A percentile compares a stretch with the other conserved stretches of the same genome.
These are phyloP conservation scores for Melangyna quadrimaculata DNA, from an alignment of 2,888 invertebrate genomes.

Conservation along the genomic window DNA sequence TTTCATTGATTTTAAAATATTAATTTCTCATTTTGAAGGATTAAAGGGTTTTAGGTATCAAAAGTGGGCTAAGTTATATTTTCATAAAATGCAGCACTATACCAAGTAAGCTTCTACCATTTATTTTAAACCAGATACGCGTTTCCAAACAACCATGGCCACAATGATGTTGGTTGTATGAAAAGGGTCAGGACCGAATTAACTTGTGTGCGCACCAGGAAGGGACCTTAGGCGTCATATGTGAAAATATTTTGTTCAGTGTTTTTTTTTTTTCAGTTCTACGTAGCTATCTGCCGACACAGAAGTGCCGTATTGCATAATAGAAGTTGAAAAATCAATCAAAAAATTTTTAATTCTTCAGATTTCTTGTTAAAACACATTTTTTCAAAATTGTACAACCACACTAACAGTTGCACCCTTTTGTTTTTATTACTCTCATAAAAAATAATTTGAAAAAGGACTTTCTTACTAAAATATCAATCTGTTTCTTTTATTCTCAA, in stretches of 20 bases:
- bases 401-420: too few relatives aligned
- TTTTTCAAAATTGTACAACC: too few relatives aligned
- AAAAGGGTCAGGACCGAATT: not conserved
- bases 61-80: not conserved
- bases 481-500: too few relatives aligned
- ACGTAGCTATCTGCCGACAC: too few relatives aligned
- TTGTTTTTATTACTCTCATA: too few relatives aligned
- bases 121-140: constrained; percentile 2
- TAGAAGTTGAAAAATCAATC: too few relatives aligned
- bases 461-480: too few relatives aligned
- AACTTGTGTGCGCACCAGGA: not conserved
- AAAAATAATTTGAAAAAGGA: too few relatives aligned
- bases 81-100: not conserved
- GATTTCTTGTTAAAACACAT: too few relatives aligned
- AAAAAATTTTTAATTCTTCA: too few relatives aligned
- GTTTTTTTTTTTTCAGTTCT: too few relatives aligned
- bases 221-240: not conserved
- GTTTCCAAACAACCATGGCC: not conserved
- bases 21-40: constrained; percentile 14
- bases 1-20: not conserved
- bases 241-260: not conserved
- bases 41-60: not conserved
- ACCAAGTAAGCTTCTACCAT: not conserved
- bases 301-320: too few relatives aligned
- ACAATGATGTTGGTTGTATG: not conserved